These are phyloP conservation scores for Oscarella lobularis DNA, from an alignment of 37 sponge, comb jelly and placozoan species.

Conservation along the genomic window DNA sequence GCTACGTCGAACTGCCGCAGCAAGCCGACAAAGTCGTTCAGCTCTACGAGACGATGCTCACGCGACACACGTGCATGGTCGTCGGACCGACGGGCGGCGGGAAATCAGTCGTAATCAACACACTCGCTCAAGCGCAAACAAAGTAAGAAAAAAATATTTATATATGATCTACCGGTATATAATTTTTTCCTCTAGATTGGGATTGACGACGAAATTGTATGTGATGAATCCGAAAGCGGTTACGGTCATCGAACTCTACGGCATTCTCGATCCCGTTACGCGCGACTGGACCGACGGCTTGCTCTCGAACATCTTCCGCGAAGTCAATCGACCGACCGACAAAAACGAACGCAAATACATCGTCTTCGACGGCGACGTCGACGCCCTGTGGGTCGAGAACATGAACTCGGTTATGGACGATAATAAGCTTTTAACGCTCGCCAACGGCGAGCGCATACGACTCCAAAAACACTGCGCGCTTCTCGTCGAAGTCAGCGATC, in stretches of 20 bases:
- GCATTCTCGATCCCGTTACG: conserved; percentile 93
- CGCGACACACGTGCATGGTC: conserved; percentile 95
- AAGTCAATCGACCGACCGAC: conserved; percentile 94
- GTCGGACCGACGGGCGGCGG: conserved; percentile 99
- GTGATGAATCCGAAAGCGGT: conserved; percentile 94
- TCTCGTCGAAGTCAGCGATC: conserved; percentile 84
- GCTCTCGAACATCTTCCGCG: conserved; percentile 97
- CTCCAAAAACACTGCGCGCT: conserved; percentile 97
- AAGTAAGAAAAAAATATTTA: conserved; percentile 24
- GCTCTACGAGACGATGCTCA: conserved; percentile 99
- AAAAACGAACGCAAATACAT: conserved; percentile 94
- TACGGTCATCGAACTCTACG: conserved; percentile 95
- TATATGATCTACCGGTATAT: no score
- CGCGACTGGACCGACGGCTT: conserved; percentile 99
- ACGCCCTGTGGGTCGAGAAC: conserved; percentile 99
- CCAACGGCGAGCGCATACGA: conserved; percentile 96
- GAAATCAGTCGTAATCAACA: conserved; percentile 95
- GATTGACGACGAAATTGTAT: conserved; percentile 75
- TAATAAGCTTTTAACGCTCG: conserved; percentile 93
- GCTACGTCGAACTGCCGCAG: conserved; percentile 71
- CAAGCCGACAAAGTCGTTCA: conserved; percentile 98
- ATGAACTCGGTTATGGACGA: conserved; percentile 99
- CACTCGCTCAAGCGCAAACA: conserved; percentile 87
- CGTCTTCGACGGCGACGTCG: conserved; percentile 97
- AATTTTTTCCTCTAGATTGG: conserved; percentile 39